phyloP scores from a whole-genome alignment of 2,888 invertebrate species.

The Orgyia antiqua region DNA sequence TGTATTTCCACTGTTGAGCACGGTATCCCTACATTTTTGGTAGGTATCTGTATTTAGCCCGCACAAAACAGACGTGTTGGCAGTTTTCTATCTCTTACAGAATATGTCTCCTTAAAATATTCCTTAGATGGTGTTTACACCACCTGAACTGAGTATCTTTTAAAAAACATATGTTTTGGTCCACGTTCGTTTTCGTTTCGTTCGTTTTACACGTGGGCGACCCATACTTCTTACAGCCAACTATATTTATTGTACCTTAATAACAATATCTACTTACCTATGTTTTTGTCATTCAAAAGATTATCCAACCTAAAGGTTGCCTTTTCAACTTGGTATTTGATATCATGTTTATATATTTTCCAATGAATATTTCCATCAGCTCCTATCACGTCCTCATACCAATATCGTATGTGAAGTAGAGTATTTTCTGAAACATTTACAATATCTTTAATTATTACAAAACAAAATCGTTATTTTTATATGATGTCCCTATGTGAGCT shows the following conservation, averaged over 20 bases:
- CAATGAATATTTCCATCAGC: conserved; percentile 51
- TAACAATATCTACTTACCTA: conserved; percentile 41
- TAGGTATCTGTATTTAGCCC: too few relatives aligned
- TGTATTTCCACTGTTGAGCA: too few relatives aligned
- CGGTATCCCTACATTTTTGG: too few relatives aligned
- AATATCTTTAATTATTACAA: too few relatives aligned
- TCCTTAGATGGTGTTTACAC: too few relatives aligned
- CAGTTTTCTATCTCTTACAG: too few relatives aligned
- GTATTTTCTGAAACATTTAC: conserved; percentile 55
- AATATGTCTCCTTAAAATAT: too few relatives aligned
- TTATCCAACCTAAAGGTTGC: conserved; percentile 52
- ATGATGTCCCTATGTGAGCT: too few relatives aligned
- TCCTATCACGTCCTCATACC: conserved; percentile 48
- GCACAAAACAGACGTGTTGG: too few relatives aligned
- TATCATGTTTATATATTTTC: conserved; percentile 53
- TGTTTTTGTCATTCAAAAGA: conserved; percentile 48
- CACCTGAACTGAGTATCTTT: background rate
- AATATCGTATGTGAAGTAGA: conserved; percentile 43
- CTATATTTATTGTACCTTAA: too few relatives aligned
- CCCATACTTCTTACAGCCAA: background rate
- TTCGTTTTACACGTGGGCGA: background rate
- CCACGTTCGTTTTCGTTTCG: background rate
- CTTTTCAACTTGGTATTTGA: conserved; percentile 52
- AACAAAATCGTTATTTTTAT: too few relatives aligned
- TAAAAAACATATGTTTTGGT: background rate